phyloP scores from a whole-genome alignment of 2,888 invertebrate species.

The Atherix ibis region DNA sequence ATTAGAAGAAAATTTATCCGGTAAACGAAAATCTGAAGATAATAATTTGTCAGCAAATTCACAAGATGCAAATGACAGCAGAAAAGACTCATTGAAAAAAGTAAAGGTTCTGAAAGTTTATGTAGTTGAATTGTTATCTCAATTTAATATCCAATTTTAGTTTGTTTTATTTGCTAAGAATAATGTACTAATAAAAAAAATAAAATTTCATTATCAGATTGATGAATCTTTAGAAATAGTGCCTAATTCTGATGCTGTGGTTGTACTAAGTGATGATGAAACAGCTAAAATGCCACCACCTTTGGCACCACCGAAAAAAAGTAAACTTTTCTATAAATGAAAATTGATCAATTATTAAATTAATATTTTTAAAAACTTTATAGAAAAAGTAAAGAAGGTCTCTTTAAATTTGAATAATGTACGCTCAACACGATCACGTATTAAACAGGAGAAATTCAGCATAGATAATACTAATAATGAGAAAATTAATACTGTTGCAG shows the following conservation, averaged over 20 bases:
- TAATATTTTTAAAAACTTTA: no score
- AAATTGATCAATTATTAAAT: no score
- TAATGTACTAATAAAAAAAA: not conserved
- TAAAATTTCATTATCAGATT: constrained; percentile 3
- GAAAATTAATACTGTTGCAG: no score
- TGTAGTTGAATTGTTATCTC: not conserved
- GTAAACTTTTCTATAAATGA: no score
- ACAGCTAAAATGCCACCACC: constrained; percentile 12
- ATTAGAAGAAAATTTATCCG: no score
- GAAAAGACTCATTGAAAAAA: constrained; percentile 9
- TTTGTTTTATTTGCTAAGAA: not conserved
- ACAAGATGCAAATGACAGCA: no score
- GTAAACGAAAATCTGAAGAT: no score
- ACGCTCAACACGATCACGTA: constrained; percentile 3
- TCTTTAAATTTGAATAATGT: no score
- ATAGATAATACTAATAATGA: no score
- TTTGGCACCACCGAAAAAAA: constrained; percentile 7
- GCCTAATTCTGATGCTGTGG: constrained; percentile 3
- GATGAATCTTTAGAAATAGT: constrained; percentile 7
- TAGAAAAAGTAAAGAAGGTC: no score
- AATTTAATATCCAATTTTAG: not conserved
- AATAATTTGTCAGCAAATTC: no score
- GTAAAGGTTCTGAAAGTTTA: constrained; percentile 10
- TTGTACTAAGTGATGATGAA: constrained; percentile 10
- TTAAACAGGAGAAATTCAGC: constrained; percentile 6